Percentiles rank a stretch among this genome's conserved stretches.
phyloP scores from a whole-genome alignment of 2,113 vertebrate genomes.

The Cinclus mexicanus region DNA sequence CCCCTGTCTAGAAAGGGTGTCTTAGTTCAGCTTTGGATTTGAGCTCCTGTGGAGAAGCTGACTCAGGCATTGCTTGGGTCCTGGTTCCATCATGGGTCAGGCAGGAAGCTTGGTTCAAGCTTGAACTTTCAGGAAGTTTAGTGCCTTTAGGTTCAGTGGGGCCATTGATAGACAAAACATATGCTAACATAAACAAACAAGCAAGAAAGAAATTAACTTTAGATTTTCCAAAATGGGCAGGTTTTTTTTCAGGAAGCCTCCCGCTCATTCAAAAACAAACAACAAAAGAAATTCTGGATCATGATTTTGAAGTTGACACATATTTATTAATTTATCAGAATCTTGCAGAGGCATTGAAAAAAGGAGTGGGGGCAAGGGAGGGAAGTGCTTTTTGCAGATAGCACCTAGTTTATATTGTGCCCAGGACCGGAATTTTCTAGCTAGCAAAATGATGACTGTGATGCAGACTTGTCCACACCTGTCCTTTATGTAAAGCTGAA shows the following conservation, averaged over 20 bases:
- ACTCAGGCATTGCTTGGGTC: background rate
- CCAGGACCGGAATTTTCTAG: slow-evolving; percentile 31
- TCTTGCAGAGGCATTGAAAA: background rate
- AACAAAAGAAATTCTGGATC: background rate
- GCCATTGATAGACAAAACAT: background rate
- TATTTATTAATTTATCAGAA: background rate
- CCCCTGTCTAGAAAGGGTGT: rapidly evolving
- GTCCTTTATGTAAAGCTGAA: slow-evolving; percentile 13
- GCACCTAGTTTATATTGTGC: background rate
- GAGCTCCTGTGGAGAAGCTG: background rate
- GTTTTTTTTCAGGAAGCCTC: background rate
- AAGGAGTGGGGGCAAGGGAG: background rate
- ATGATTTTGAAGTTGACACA: background rate
- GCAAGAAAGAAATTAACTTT: background rate
- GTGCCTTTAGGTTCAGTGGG: background rate
- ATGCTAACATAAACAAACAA: background rate
- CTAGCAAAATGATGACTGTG: slow-evolving; percentile 15
- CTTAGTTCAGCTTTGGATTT: background rate
- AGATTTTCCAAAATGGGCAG: background rate
- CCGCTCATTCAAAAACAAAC: background rate
- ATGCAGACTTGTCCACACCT: slow-evolving; percentile 40
- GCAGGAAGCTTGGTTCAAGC: background rate
- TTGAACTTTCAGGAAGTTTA: background rate
- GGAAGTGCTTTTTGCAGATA: background rate
- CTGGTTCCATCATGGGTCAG: rapidly evolving